Evolutionary conservation across 2,113 vertebrate genomes (phyloP).

Genomic region (Silurus asotus): DNA sequence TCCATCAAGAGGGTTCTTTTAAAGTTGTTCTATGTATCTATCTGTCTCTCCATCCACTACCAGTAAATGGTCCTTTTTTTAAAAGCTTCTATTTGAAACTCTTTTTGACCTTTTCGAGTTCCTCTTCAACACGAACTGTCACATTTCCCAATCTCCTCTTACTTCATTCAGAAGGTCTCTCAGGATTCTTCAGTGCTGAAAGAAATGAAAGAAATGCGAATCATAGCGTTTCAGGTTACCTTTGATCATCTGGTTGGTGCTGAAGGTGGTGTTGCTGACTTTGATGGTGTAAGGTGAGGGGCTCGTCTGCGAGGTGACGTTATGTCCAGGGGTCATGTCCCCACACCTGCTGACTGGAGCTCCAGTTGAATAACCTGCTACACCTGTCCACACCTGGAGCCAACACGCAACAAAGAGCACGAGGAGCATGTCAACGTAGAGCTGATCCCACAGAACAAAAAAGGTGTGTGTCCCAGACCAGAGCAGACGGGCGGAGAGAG

Average conservation of each 20-base stretch:
- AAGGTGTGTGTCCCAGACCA: background rate
- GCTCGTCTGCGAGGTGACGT: slow-evolving; percentile 22
- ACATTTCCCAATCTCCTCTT: background rate
- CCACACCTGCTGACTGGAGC: slow-evolving; percentile 49
- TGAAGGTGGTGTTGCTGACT: slow-evolving; percentile 35
- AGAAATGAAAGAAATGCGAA: background rate
- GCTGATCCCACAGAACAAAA: background rate
- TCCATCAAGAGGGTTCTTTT: background rate
- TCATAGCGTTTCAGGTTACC: slow-evolving; percentile 12
- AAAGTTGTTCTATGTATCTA: background rate
- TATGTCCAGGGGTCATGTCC: slow-evolving; percentile 53
- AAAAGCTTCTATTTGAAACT: background rate
- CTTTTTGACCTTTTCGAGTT: background rate
- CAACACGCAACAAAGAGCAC: slow-evolving; percentile 17
- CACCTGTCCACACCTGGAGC: slow-evolving; percentile 2
- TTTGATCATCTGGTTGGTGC: slow-evolving; percentile 32
- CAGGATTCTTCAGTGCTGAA: background rate
- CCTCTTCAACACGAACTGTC: background rate
- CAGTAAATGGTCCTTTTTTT: background rate
- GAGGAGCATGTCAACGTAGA: background rate
- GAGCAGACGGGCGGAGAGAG: background rate
- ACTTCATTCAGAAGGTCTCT: background rate
- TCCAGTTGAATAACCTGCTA: slow-evolving; percentile 11
- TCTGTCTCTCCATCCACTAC: background rate
- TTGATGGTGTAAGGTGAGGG: slow-evolving; percentile 53